These are phyloP conservation scores for Paralichthys olivaceus DNA, from an alignment of 2,113 vertebrate genomes.

Conservation along the genomic window DNA sequence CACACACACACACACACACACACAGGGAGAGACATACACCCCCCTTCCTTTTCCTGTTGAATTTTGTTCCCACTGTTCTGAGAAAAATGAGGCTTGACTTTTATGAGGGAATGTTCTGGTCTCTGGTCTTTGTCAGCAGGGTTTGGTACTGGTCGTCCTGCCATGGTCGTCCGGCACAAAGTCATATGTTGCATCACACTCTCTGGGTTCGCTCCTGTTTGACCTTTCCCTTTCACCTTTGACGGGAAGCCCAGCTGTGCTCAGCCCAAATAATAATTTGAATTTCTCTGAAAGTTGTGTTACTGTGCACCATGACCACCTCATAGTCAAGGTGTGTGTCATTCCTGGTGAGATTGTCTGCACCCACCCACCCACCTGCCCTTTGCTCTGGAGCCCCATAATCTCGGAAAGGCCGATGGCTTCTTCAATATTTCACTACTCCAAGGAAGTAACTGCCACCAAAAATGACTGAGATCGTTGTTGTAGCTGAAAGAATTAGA, in stretches of 20 bases:
- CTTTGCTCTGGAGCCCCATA: background rate
- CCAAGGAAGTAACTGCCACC: background rate
- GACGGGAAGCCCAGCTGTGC: constrained; percentile 35
- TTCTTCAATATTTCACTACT: constrained; percentile 4
- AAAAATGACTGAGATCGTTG: background rate
- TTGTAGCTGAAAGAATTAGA: background rate
- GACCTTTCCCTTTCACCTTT: constrained; percentile 55
- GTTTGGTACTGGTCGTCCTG: constrained; percentile 45
- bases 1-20: background rate
- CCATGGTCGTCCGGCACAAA: constrained; percentile 8
- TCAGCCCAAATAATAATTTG: constrained; percentile 27
- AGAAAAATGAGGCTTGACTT: constrained; percentile 60
- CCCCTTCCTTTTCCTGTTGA: constrained; percentile 50
- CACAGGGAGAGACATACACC: background rate
- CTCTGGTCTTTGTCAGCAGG: constrained; percentile 61
- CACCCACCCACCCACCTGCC: background rate
- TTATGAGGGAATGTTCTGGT: constrained; percentile 69
- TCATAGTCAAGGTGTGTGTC: constrained; percentile 8
- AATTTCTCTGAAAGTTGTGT: constrained; percentile 13
- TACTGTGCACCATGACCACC: background rate
- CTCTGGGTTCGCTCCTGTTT: constrained; percentile 52
- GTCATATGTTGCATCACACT: constrained; percentile 41
- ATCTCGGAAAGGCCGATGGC: background rate
- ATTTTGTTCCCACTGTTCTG: constrained; percentile 62
- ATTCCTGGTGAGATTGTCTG: background rate